A percentile compares a stretch with the other conserved stretches of the same genome.
Evolutionary conservation across 92 coral and sea anemone species (phyloP).

Genomic region (Hydrozoanthus gracilis): DNA sequence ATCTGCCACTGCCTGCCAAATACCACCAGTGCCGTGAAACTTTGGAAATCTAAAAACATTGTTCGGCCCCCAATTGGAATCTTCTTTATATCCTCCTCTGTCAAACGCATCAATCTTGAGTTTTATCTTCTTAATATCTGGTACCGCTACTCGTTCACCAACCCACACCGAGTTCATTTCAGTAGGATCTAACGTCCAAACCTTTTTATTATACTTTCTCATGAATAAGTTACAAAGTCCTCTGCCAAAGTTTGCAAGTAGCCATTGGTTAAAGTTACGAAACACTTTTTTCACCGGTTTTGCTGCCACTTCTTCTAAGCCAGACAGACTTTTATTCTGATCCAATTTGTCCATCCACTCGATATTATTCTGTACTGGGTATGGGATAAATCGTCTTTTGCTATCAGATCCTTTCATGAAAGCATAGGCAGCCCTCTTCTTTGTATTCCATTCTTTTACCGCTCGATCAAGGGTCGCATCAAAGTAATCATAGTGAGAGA

Average conservation of each 20-base stretch:
- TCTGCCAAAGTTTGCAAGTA: conserved; percentile 59
- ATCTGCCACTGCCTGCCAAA: conserved; percentile 67
- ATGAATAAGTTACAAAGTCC: conserved; percentile 64
- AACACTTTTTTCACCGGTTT: conserved; percentile 25
- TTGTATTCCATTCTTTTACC: conserved; percentile 56
- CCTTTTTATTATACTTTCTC: conserved; percentile 73
- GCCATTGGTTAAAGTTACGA: conserved; percentile 72
- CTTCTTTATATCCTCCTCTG: conserved; percentile 20
- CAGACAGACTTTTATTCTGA: conserved; percentile 40
- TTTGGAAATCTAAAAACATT: conserved; percentile 63
- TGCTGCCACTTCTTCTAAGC: conserved; percentile 49
- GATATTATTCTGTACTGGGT: conserved; percentile 64
- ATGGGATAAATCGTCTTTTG: conserved; percentile 65
- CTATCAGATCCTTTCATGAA: conserved; percentile 74
- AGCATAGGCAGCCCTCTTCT: conserved; percentile 63
- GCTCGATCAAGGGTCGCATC: conserved; percentile 56
- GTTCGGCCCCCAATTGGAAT: conserved; percentile 72
- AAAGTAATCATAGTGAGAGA: conserved; percentile 69
- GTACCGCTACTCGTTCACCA: conserved; percentile 74
- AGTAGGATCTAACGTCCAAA: conserved; percentile 71
- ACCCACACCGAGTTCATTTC: conserved; percentile 77
- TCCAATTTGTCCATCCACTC: conserved; percentile 64
- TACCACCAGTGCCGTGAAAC: conserved; percentile 67
- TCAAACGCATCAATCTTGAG: conserved; percentile 28
- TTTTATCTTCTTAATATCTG: conserved; percentile 61